phyloP scores from a whole-genome alignment of 2,888 invertebrate genomes.

The Laothoe populi region DNA sequence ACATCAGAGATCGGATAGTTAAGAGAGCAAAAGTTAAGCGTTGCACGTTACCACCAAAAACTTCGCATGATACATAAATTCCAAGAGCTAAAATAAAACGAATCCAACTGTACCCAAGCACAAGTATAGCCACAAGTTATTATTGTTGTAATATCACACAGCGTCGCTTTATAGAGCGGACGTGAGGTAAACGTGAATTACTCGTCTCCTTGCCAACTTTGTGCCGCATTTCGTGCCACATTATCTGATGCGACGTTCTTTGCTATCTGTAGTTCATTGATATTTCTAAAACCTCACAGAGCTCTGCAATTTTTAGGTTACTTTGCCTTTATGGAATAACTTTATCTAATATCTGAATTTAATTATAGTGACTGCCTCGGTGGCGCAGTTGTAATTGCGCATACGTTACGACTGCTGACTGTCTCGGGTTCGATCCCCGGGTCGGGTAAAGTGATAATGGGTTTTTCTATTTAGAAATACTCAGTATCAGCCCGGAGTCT shows the following conservation, averaged over 20 bases:
- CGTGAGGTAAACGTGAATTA: constrained; percentile 16
- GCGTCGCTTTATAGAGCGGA: constrained; percentile 25
- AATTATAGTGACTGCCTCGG: too few relatives aligned
- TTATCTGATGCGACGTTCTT: background rate
- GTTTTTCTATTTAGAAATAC: too few relatives aligned
- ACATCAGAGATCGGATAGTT: background rate
- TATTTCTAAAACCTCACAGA: background rate
- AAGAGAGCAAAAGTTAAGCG: background rate
- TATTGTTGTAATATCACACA: constrained; percentile 25
- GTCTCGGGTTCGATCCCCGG: too few relatives aligned
- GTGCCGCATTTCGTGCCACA: background rate
- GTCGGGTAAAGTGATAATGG: too few relatives aligned
- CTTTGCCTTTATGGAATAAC: background rate
- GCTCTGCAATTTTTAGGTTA: background rate
- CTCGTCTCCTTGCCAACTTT: background rate
- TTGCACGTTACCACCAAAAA: background rate
- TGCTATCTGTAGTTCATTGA: background rate
- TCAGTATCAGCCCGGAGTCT: too few relatives aligned
- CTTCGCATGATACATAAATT: background rate
- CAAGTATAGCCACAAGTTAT: constrained; percentile 20
- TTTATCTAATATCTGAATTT: too few relatives aligned
- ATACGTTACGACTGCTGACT: too few relatives aligned
- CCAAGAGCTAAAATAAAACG: background rate
- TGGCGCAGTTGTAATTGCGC: too few relatives aligned
- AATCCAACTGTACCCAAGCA: background rate